A percentile compares a stretch with the other conserved stretches of the same genome.
phyloP scores from a whole-genome alignment of 92 coral and sea anemone genomes.

The Nematostella vectensis region DNA sequence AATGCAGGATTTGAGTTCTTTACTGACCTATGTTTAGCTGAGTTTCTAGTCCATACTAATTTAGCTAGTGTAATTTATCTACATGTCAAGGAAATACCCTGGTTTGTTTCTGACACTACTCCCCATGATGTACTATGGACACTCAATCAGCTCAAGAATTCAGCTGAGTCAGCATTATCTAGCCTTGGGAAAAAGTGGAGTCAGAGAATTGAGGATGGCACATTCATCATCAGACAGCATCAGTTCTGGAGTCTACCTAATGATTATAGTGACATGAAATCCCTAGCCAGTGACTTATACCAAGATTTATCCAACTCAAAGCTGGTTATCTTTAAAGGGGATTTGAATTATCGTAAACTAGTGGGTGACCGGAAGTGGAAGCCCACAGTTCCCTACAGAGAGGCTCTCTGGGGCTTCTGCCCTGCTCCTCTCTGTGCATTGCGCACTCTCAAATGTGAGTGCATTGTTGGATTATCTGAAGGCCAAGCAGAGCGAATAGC shows the following conservation, averaged over 20 bases:
- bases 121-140: slow-evolving; percentile 69
- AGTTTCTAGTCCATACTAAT: slow-evolving; percentile 58
- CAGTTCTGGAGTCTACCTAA: slow-evolving; percentile 77
- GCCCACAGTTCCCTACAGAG: slow-evolving; percentile 60
- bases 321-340: slow-evolving; percentile 87
- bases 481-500: slow-evolving; percentile 63
- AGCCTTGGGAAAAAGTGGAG: slow-evolving; percentile 68
- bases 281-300: slow-evolving; percentile 55
- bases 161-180: slow-evolving; percentile 44
- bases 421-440: slow-evolving; percentile 84
- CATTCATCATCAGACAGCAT: slow-evolving; percentile 64
- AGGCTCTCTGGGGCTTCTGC: slow-evolving; percentile 88
- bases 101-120: slow-evolving; percentile 96
- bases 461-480: slow-evolving; percentile 70
- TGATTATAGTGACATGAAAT: slow-evolving; percentile 73
- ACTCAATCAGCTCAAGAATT: slow-evolving; percentile 44
- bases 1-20: slow-evolving; percentile 98
- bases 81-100: slow-evolving; percentile 84
- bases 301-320: slow-evolving; percentile 63
- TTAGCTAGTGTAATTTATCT: slow-evolving; percentile 59
- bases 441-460: slow-evolving; percentile 92
- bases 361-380: slow-evolving; percentile 97
- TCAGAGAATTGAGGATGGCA: slow-evolving; percentile 53
- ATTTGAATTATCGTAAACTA: slow-evolving; percentile 89
- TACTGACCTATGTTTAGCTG: slow-evolving; percentile 90